A percentile compares a stretch with the other conserved stretches of the same genome.
Conservation (phyloP, 2,888 invertebrate species). For the Callimorpha dominula region DNA sequence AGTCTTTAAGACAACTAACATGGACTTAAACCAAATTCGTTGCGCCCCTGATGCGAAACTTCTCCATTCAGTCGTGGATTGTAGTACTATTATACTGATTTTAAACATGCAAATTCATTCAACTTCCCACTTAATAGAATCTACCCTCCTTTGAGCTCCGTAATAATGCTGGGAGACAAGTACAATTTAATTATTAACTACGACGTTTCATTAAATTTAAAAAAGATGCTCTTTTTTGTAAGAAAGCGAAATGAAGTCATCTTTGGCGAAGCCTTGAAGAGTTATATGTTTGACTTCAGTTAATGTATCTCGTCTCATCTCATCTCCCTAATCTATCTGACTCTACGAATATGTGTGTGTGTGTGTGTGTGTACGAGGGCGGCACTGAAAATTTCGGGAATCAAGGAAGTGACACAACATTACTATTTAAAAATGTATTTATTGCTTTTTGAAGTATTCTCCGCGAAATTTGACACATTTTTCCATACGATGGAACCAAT, state of each 20-base stretch:
- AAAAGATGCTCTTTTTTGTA: conserved; percentile 11
- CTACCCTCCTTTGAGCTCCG: conserved; percentile 35
- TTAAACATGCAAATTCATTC: conserved; percentile 56
- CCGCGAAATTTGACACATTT: no score
- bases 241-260: neutral
- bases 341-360: no score
- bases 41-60: conserved; percentile 32
- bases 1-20: conserved; percentile 30
- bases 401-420: no score
- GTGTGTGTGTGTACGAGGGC: no score
- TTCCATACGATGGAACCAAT: no score
- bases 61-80: conserved; percentile 25
- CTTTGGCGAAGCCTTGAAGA: no score
- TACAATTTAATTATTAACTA: conserved; percentile 50
- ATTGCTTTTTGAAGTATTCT: no score
- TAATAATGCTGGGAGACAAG: conserved; percentile 41
- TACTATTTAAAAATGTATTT: no score
- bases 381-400: no score
- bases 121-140: conserved; percentile 46
- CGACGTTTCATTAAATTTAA: conserved; percentile 32
- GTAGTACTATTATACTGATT: conserved; percentile 42
- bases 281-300: no score
- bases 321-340: no score
- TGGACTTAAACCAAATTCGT: conserved; percentile 38
- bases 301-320: no score